Conservation (phyloP, 64 coral and sea anemone genomes). For the Dendronephthya gigantea region DNA sequence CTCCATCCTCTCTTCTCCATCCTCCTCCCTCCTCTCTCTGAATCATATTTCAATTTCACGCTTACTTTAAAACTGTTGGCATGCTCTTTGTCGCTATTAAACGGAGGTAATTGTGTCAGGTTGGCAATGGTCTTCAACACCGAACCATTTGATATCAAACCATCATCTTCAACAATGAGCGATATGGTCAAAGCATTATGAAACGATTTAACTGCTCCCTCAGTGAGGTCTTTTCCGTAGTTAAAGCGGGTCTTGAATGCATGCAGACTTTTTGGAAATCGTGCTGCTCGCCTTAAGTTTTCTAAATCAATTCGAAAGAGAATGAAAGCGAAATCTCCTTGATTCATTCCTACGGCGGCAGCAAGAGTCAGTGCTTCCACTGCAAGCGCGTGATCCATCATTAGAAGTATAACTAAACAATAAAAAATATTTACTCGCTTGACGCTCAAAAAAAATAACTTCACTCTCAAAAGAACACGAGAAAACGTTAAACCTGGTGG, state of each 20-base stretch:
- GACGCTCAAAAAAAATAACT: no score
- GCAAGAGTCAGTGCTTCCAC: conserved; percentile 62
- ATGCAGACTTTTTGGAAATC: no score
- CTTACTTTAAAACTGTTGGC: background rate
- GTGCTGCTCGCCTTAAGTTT: background rate
- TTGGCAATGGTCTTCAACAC: background rate
- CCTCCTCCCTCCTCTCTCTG: no score
- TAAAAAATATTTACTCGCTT: no score
- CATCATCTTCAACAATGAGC: background rate
- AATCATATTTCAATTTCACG: background rate
- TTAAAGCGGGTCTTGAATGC: no score
- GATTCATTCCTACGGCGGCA: conserved; percentile 51
- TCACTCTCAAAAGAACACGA: no score
- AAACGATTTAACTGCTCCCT: conserved; percentile 39
- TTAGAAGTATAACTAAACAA: conserved; percentile 74
- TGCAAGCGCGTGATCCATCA: conserved; percentile 33
- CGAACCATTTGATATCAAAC: background rate
- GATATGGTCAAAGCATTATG: conserved; percentile 10
- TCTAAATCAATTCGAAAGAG: conserved; percentile 48
- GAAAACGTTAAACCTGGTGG: no score
- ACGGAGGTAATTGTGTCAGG: background rate
- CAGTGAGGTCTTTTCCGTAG: background rate
- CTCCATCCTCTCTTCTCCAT: no score
- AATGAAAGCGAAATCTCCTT: conserved; percentile 72
- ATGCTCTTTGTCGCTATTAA: background rate